Evolutionary conservation across 2,113 vertebrate genomes (phyloP).

Genomic region (Herpailurus yagouaroundi): DNA sequence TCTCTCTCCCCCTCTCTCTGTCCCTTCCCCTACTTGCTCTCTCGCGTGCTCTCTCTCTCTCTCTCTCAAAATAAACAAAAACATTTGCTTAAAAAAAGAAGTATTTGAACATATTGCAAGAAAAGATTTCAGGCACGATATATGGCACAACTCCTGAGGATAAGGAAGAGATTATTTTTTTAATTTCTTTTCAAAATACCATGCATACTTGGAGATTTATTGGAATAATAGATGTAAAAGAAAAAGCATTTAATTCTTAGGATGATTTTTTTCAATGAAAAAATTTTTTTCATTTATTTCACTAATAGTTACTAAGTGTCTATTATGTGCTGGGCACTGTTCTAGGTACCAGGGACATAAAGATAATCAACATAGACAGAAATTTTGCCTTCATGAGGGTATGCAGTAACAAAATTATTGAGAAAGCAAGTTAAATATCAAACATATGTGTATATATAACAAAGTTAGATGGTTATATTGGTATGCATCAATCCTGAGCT

Average conservation of each 20-base stretch:
- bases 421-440: background rate
- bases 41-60: no score
- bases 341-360: background rate
- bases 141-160: background rate
- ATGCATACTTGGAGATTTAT: background rate
- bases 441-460: background rate
- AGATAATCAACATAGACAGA: background rate
- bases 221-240: background rate
- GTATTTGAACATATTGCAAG: background rate
- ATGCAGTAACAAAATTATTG: background rate
- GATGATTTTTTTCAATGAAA: constrained; percentile 3
- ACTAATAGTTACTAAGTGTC: background rate
- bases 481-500: background rate
- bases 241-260: background rate
- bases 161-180: background rate
- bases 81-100: background rate
- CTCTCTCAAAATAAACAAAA: no score
- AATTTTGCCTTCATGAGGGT: background rate
- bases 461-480: background rate
- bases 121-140: background rate
- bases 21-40: no score
- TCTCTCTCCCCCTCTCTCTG: no score
- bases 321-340: background rate
- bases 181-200: constrained; percentile 31
- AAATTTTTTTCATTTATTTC: background rate